Conservation (phyloP, 2,888 invertebrate species). For the Elgonia sp. region DNA sequence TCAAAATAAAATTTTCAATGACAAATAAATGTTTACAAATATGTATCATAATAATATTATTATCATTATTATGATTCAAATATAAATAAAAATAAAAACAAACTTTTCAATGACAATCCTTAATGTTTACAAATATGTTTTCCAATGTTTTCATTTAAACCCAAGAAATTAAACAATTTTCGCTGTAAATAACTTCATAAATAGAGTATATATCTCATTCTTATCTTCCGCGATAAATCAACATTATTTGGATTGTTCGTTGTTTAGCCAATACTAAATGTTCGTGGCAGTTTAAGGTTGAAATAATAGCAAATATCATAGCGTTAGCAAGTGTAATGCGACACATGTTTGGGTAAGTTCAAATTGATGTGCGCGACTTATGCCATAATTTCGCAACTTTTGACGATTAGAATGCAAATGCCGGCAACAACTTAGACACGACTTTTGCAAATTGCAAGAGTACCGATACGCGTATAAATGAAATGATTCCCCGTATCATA, state of each 20-base stretch:
- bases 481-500: slow-evolving; percentile 69
- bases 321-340: slow-evolving; percentile 31
- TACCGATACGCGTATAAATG: slow-evolving; percentile 8
- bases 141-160: too few species aligned
- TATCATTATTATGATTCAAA: too few species aligned
- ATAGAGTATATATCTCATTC: not conserved
- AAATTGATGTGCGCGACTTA: slow-evolving; percentile 48
- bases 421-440: slow-evolving; percentile 62
- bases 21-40: too few species aligned
- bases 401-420: slow-evolving; percentile 80
- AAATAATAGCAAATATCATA: slow-evolving; percentile 33
- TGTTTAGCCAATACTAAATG: slow-evolving; percentile 28
- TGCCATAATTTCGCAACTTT: slow-evolving; percentile 79
- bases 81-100: too few species aligned
- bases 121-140: too few species aligned
- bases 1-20: too few species aligned
- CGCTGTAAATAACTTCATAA: not conserved
- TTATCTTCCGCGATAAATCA: slow-evolving; percentile 37
- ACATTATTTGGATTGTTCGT: slow-evolving; percentile 12
- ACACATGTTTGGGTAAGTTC: slow-evolving; percentile 20
- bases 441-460: slow-evolving; percentile 27
- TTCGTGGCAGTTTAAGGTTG: slow-evolving; percentile 25
- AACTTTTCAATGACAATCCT: too few species aligned
- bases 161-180: not conserved
- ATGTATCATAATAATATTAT: too few species aligned